A percentile compares a stretch with the other conserved stretches of the same genome.
Evolutionary conservation across 2,888 invertebrate genomes (phyloP).

Genomic region (Leptura quadrifasciata): DNA sequence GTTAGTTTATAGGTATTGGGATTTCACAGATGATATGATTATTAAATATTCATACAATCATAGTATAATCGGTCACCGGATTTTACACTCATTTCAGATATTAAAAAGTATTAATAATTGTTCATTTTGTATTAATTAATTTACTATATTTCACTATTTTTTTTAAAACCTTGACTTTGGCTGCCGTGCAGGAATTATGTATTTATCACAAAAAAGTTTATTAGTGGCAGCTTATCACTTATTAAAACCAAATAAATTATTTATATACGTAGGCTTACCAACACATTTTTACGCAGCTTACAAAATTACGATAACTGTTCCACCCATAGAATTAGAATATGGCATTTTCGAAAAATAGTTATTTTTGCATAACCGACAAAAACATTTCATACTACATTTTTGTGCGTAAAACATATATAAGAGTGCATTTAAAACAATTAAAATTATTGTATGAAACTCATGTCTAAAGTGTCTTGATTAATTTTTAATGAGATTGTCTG

Average conservation of each 20-base stretch:
- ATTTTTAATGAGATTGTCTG: too few relatives aligned
- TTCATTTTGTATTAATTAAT: neutral
- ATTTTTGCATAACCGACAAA: too few relatives aligned
- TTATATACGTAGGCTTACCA: neutral
- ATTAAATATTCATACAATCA: neutral
- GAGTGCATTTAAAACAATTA: too few relatives aligned
- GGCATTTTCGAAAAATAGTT: too few relatives aligned
- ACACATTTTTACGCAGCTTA: too few relatives aligned
- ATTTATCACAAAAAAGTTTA: too few relatives aligned
- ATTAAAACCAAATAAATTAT: neutral
- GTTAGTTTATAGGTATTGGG: neutral
- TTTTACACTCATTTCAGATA: neutral
- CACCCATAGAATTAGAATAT: too few relatives aligned
- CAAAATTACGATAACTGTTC: too few relatives aligned
- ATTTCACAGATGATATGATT: conserved; percentile 2
- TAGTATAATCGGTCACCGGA: neutral
- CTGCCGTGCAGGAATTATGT: neutral
- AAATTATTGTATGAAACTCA: too few relatives aligned
- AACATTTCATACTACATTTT: too few relatives aligned
- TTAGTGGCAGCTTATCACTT: neutral
- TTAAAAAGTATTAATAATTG: conserved; percentile 7
- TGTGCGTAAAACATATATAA: too few relatives aligned
- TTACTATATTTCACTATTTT: neutral
- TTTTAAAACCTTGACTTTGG: neutral
- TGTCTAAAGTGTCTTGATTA: too few relatives aligned